Evolutionary conservation across 1,140 invertebrate genomes (phyloP).

Genomic region (Hypothenemus hampei): DNA sequence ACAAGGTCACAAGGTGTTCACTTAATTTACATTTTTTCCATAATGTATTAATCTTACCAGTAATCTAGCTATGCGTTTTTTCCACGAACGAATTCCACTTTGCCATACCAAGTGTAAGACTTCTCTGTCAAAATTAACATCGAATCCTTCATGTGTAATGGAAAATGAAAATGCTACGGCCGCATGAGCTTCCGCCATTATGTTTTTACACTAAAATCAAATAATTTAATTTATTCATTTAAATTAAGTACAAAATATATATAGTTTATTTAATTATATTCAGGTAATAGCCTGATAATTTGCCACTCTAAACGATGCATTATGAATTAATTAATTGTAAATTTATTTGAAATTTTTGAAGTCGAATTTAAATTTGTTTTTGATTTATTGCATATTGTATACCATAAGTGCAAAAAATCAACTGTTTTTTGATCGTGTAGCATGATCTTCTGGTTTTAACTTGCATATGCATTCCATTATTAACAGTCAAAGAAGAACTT

Average conservation of each 20-base stretch:
- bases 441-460: too few relatives aligned
- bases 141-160: constrained; percentile 95
- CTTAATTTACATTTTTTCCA: too few relatives aligned
- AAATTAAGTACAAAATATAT: neutral
- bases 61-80: constrained; percentile 81
- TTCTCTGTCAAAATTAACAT: constrained; percentile 94
- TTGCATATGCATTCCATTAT: too few relatives aligned
- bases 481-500: too few relatives aligned
- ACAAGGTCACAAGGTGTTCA: too few relatives aligned
- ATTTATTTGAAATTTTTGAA: neutral
- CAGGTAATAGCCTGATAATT: neutral
- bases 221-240: neutral
- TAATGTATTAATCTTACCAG: constrained; percentile 70
- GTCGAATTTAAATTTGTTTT: neutral
- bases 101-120: constrained; percentile 86
- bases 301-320: neutral
- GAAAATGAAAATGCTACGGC: constrained; percentile 97
- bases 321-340: neutral
- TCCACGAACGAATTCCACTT: constrained; percentile 90
- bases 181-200: constrained; percentile 99
- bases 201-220: neutral
- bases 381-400: too few relatives aligned
- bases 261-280: neutral
- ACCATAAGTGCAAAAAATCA: too few relatives aligned
- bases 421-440: too few relatives aligned